Evolutionary conservation across 1,140 invertebrate genomes (phyloP).

Genomic region (Drosophila carrolli): DNA sequence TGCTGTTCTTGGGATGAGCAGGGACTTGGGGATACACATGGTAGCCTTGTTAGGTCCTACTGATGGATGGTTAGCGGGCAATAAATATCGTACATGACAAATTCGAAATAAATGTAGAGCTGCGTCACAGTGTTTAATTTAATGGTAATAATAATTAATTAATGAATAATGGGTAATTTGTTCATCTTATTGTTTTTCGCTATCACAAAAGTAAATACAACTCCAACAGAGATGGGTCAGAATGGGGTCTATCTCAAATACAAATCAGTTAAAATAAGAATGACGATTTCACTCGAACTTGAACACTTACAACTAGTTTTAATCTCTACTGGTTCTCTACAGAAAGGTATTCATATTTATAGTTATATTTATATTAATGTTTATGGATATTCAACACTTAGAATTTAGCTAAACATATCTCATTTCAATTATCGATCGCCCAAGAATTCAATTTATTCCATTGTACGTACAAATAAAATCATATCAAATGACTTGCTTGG

Average conservation of each 20-base stretch:
- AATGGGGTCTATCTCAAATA: conserved; percentile 23
- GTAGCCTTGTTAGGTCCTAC: conserved; percentile 7
- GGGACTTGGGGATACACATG: conserved; percentile 18
- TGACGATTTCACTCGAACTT: conserved; percentile 34
- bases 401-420: conserved; percentile 58
- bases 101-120: conserved; percentile 48
- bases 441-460: conserved; percentile 42
- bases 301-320: conserved; percentile 51
- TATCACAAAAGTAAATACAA: conserved; percentile 82
- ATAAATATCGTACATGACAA: conserved; percentile 58
- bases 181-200: conserved; percentile 75
- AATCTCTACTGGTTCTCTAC: conserved; percentile 57
- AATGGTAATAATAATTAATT: conserved; percentile 37
- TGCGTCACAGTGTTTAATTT: conserved; percentile 18
- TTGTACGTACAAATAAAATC: conserved; percentile 57
- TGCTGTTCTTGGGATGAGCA: conserved; percentile 41
- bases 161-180: conserved; percentile 64
- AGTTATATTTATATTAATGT: conserved; percentile 49
- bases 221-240: conserved; percentile 57
- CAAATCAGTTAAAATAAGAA: conserved; percentile 39
- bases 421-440: conserved; percentile 31
- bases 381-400: conserved; percentile 78
- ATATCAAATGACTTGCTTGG: conserved; percentile 74
- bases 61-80: conserved; percentile 31
- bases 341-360: conserved; percentile 38